Evolutionary conservation across 2,888 invertebrate genomes (phyloP).

Genomic region (Drosophila lacicola): DNA sequence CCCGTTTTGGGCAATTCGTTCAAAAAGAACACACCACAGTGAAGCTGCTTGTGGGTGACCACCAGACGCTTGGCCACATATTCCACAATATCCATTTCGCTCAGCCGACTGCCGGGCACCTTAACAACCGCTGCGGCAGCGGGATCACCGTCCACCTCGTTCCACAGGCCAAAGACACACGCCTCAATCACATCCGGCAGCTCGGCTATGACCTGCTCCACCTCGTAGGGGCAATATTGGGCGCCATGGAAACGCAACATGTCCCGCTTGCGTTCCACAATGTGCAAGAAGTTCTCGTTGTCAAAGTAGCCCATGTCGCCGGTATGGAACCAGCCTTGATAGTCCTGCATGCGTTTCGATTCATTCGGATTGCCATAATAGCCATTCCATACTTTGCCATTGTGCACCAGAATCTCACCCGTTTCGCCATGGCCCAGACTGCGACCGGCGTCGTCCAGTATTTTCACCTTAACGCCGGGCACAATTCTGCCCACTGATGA

Average conservation of each 20-base stretch:
- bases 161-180: slow-evolving; percentile 82
- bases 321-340: slow-evolving; percentile 83
- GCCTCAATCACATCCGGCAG: slow-evolving; percentile 79
- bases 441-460: slow-evolving; percentile 78
- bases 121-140: slow-evolving; percentile 82
- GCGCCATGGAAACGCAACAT: slow-evolving; percentile 80
- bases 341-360: slow-evolving; percentile 76
- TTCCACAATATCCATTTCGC: slow-evolving; percentile 78
- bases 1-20: slow-evolving; percentile 79
- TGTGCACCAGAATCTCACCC: slow-evolving; percentile 82
- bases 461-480: slow-evolving; percentile 75
- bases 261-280: slow-evolving; percentile 81
- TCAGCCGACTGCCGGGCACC: slow-evolving; percentile 66
- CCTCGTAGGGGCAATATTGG: slow-evolving; percentile 81
- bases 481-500: slow-evolving; percentile 77
- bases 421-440: slow-evolving; percentile 74
- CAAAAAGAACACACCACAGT: slow-evolving; percentile 83
- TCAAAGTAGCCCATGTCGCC: slow-evolving; percentile 85
- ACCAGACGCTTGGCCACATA: slow-evolving; percentile 79
- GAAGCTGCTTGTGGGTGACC: slow-evolving; percentile 79
- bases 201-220: slow-evolving; percentile 80
- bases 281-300: slow-evolving; percentile 78
- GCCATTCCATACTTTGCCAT: slow-evolving; percentile 77
- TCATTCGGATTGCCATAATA: slow-evolving; percentile 82
- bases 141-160: slow-evolving; percentile 80